Base-by-base conservation (phyloP, 2,888 invertebrate species). In the Meiosimyza decipiens region DNA sequence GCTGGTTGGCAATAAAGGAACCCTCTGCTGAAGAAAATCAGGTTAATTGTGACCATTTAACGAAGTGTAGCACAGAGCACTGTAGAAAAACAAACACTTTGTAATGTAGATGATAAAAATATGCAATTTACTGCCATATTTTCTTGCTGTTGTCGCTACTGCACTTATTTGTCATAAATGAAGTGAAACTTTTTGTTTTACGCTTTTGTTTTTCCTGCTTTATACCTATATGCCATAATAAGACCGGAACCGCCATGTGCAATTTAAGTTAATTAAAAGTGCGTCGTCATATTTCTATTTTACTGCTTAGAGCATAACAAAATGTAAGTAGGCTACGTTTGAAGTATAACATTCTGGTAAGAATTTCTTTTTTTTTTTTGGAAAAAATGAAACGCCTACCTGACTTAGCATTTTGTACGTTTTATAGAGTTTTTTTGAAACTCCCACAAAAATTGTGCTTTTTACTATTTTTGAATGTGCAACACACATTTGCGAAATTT, bases 81-180 rank as follows among this genome's bases (percentile, higher is more conserved):
- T 16, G 51, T 50, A 52, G 57, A 68, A 65, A 18, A 59, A 47
- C 73, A 67, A 59, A n/a, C 49, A 22, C 40, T 12, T 49, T 11
- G 54, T 65, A 22, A 52, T 51, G 6, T 55, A 22, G 4, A 16
- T 50, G 73, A 75, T 75, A 71, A 76, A 74, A 77, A 79, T 76
- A 77, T 77, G 79, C 83, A 80, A 82, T 80, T 81, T 80, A 76
- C 76, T 72, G 60, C 76, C 78, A 79, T 81, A 80, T 76, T 78
- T 83, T 81, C 79, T 82, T 77, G 71, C 73, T 71, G 28, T 18
- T 62, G 47, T 64, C 16, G 62, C 40, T n/a, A 7, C 62, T 68
- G 55, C 55, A 18, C 16, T 15, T 16, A 55, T 18, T 16, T 55
- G 15, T 55, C 55, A 22, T 16, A n/a, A 55, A 22, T 55, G 55